Conservation (phyloP, 1,140 invertebrate genomes). For the Drosophila nigromelanica region DNA sequence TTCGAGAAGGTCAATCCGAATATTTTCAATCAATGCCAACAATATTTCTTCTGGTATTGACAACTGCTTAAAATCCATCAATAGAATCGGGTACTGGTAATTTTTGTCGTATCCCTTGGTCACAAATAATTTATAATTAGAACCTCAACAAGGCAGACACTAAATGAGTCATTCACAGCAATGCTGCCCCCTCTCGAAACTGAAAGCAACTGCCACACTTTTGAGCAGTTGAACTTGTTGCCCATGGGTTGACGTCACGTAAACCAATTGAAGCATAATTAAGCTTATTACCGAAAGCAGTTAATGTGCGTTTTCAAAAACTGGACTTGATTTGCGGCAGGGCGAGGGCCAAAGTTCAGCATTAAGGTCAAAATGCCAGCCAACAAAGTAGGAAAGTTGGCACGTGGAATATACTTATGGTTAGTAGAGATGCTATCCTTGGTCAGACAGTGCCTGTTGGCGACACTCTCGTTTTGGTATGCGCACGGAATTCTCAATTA, state of each 20-base stretch:
- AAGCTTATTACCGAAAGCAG: constrained; percentile 60
- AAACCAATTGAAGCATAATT: constrained; percentile 66
- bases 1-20: neutral
- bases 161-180: constrained; percentile 36
- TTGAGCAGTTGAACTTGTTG: constrained; percentile 45
- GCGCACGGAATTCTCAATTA: constrained; percentile 70
- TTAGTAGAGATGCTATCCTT: constrained; percentile 10
- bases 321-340: constrained; percentile 50
- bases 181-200: neutral
- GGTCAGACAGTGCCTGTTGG: constrained; percentile 38
- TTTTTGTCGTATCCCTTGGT: neutral
- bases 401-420: neutral
- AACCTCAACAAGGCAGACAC: constrained; percentile 2
- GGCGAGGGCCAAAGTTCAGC: constrained; percentile 42
- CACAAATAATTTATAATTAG: constrained; percentile 21
- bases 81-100: neutral
- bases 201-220: constrained; percentile 31
- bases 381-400: neutral
- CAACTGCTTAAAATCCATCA: neutral
- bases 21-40: neutral
- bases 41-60: neutral
- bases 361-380: constrained; percentile 32
- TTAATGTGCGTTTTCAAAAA: constrained; percentile 45
- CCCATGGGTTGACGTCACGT: constrained; percentile 45
- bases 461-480: constrained; percentile 67